Evolutionary conservation across 1,140 invertebrate species (phyloP).

Genomic region (Eurosta solidaginis): DNA sequence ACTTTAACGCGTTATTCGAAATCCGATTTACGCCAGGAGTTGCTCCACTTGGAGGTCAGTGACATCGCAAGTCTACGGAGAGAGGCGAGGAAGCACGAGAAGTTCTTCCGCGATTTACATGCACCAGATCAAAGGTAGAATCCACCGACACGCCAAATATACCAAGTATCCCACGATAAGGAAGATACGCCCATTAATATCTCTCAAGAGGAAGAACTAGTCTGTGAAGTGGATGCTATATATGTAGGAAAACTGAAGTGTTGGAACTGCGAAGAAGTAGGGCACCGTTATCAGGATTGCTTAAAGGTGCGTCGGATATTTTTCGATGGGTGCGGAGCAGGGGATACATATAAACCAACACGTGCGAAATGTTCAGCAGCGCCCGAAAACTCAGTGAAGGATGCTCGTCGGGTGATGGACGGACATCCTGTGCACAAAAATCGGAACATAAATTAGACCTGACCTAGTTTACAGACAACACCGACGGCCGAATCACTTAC

Average conservation of each 20-base stretch:
- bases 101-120: constrained; percentile 2
- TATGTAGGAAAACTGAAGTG: neutral
- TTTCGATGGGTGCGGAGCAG: constrained; percentile 31
- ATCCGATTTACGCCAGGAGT: neutral
- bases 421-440: neutral
- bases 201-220: neutral
- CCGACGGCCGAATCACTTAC: too few relatives aligned
- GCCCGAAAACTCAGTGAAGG: neutral
- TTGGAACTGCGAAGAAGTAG: constrained; percentile 16
- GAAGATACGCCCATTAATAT: too few relatives aligned
- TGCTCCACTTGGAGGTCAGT: neutral
- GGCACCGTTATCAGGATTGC: neutral
- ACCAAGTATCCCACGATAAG: neutral
- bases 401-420: neutral
- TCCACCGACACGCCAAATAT: neutral
- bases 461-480: neutral
- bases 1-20: neutral
- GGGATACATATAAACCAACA: constrained; percentile 26
- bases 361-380: neutral
- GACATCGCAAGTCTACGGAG: neutral
- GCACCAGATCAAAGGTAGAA: neutral
- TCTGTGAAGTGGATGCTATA: neutral
- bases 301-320: constrained; percentile 1
- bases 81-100: constrained; percentile 10
- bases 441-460: neutral